These are phyloP conservation scores for Anthoscopus minutus DNA, from an alignment of 2,113 vertebrate species.

Conservation along the genomic window DNA sequence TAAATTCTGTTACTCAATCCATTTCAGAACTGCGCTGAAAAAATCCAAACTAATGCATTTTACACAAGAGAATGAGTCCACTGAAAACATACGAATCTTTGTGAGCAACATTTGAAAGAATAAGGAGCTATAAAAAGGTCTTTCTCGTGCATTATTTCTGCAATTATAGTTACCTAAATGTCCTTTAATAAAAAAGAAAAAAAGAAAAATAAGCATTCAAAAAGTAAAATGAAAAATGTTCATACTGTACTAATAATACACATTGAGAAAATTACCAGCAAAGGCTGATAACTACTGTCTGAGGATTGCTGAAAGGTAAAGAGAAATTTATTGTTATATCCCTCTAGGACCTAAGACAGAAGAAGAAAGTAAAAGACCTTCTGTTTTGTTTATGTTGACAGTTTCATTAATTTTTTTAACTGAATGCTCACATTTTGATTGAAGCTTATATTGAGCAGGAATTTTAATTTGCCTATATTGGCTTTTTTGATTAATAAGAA, in stretches of 20 bases:
- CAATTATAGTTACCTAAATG: background rate
- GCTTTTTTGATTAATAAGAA: background rate
- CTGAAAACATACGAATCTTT: background rate
- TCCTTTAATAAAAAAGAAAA: background rate
- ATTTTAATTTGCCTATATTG: conserved; percentile 1
- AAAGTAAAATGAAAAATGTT: background rate
- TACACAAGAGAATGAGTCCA: background rate
- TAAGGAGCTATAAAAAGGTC: background rate
- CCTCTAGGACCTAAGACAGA: background rate
- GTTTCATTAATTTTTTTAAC: background rate
- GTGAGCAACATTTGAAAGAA: background rate
- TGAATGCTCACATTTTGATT: background rate
- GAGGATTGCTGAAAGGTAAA: background rate
- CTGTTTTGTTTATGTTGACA: background rate
- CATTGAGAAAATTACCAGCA: background rate
- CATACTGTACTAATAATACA: background rate
- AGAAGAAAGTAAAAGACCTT: background rate
- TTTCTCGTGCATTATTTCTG: background rate
- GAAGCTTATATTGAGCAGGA: background rate
- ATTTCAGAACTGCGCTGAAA: background rate
- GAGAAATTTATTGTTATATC: background rate
- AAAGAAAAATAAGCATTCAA: background rate
- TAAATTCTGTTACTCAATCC: background rate
- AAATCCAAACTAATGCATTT: background rate
- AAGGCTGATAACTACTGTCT: background rate